phyloP scores from a whole-genome alignment of 2,113 vertebrate species.

The Synchiropus splendidus region DNA sequence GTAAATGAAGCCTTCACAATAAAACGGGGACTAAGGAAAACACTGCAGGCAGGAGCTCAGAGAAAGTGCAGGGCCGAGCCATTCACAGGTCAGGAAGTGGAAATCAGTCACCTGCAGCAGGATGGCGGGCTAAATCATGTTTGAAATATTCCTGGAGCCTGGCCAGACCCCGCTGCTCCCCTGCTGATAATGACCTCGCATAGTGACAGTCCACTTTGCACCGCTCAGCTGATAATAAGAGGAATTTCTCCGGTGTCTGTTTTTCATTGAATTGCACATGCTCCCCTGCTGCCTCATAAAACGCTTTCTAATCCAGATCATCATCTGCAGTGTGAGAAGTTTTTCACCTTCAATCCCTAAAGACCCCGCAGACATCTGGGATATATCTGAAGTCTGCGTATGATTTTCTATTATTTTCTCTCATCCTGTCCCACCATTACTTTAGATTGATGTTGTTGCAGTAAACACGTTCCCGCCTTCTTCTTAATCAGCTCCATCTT shows the following conservation, averaged over 20 bases:
- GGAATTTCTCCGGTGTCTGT: constrained; percentile 21
- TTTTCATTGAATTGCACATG: constrained; percentile 18
- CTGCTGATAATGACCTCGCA: constrained; percentile 8
- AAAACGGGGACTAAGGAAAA: too few species aligned
- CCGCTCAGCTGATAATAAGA: constrained; percentile 15
- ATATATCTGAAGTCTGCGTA: background rate
- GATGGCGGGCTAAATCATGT: background rate
- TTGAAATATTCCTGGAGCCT: constrained; percentile 14
- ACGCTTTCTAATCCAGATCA: constrained; percentile 2
- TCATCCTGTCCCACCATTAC: background rate
- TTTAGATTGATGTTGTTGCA: too few species aligned
- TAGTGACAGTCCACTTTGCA: constrained; percentile 13
- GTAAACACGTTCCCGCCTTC: too few species aligned
- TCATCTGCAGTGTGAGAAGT: constrained; percentile 15
- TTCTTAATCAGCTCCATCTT: too few species aligned
- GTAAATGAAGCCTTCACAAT: constrained; percentile 3
- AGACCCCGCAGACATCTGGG: constrained; percentile 7
- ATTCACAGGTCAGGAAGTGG: constrained; percentile 9
- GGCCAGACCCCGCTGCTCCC: constrained; percentile 14
- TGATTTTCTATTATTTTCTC: constrained; percentile 1
- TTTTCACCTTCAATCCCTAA: constrained; percentile 7
- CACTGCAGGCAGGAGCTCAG: constrained; percentile 3
- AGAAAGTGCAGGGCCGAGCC: constrained; percentile 9
- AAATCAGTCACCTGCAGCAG: constrained; percentile 1
- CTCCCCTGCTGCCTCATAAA: constrained; percentile 3